Evolutionary conservation across 2,113 vertebrate species (phyloP), one percentile per base, ranked within the genome.

Genomic region (Sitta europaea): DNA sequence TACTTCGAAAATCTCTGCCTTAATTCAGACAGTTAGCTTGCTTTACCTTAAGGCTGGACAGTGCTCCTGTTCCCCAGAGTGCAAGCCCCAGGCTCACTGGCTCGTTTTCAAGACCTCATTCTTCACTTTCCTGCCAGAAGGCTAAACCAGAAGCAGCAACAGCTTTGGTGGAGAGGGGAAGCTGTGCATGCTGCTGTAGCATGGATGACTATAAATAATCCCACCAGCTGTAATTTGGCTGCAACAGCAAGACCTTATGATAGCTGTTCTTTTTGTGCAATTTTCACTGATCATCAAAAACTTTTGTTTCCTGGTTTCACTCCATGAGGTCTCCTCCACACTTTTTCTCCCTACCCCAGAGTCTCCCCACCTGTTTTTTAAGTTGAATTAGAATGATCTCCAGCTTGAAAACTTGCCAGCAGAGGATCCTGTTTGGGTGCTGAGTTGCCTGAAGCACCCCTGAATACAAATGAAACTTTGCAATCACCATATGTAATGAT

Each of bases 211-310:
- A 42, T 28, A 93, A 84, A 58, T 59, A 90, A 72, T 28, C 43
- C 61, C 61, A 89, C 16, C 61, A 68, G 45, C 63, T 75, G 66
- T 45, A 82, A 67, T 59, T 43, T 81, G 28, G n/a, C 43, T 95
- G 15, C 24, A 73, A 67, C 29, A 72, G 61, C 29, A 82, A 54
- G 48, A 27, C 4, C 38, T 89, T 54, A 28, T 28, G 36, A 59
- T 13, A 62, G 31, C 78, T 97, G 57, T 84, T 96, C 86, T 94
- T 92, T 97, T 82, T 82, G 58, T 88, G 72, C 76, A 93, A 57
- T 86, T 92, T 91, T 81, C 72, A 67, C 68, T 71, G 9, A 24
- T 89, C 70, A 88, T 76, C 58, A 96, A 89, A 94, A 70, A 10
- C 43, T 86, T 66, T 16, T 25, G 5, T 90, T 96, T 73, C 66